These are phyloP conservation scores for Danio jaintianensis DNA, from an alignment of 2,797 vertebrate species.

Conservation along the genomic window DNA sequence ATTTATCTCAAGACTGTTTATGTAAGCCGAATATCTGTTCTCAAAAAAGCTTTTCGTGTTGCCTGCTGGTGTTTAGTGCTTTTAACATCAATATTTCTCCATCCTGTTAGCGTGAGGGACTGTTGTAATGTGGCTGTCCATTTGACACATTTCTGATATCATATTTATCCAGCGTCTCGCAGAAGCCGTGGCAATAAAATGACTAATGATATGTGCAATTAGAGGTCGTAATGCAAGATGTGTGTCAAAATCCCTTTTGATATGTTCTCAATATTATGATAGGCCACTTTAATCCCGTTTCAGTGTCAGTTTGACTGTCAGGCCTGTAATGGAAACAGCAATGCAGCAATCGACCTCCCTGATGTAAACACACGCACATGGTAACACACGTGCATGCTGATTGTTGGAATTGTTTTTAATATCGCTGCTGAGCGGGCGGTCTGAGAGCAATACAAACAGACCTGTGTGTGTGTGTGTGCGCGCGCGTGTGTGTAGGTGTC, in stretches of 20 bases:
- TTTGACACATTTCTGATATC: slow-evolving; percentile 34
- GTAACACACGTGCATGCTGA: slow-evolving; percentile 12
- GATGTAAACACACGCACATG: slow-evolving; percentile 29
- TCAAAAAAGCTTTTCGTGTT: slow-evolving; percentile 23
- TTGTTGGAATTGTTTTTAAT: slow-evolving; percentile 41
- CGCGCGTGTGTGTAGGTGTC: slow-evolving; percentile 45
- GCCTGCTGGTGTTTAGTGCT: slow-evolving; percentile 21
- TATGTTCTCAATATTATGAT: slow-evolving; percentile 31
- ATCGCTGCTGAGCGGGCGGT: slow-evolving; percentile 28
- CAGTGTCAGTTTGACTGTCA: slow-evolving; percentile 30
- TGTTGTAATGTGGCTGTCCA: slow-evolving; percentile 35
- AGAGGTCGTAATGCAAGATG: slow-evolving; percentile 48
- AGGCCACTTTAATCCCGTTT: slow-evolving; percentile 33
- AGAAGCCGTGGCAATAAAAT: slow-evolving; percentile 48
- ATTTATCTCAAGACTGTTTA: not conserved
- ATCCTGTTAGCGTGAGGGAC: slow-evolving; percentile 37
- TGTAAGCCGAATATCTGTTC: not conserved
- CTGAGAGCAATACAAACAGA: slow-evolving; percentile 38
- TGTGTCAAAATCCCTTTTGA: not conserved
- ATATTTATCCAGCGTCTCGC: slow-evolving; percentile 3
- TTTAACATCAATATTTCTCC: slow-evolving; percentile 26
- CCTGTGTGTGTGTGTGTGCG: slow-evolving; percentile 45
- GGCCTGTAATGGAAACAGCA: not conserved
- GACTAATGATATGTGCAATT: slow-evolving; percentile 50
- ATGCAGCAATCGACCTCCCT: slow-evolving; percentile 16